phyloP scores from a whole-genome alignment of 2,113 vertebrate species.

The Mustela nigripes region DNA sequence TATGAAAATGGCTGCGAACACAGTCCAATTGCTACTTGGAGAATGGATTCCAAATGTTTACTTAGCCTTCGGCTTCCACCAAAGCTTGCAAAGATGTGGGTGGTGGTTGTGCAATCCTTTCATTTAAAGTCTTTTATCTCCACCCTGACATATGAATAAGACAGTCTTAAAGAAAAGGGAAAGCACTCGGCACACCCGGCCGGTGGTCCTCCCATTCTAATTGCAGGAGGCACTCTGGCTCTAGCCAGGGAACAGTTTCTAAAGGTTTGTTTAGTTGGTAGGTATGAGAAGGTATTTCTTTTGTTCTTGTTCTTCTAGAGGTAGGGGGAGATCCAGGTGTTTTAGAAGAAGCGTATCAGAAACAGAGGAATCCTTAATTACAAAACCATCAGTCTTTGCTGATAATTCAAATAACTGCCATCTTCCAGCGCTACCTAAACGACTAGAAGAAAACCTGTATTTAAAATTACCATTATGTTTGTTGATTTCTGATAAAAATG shows the following conservation, averaged over 20 bases:
- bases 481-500: slow-evolving; percentile 43
- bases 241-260: neutral
- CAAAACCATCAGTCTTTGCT: neutral
- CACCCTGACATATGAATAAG: neutral
- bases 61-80: neutral
- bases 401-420: neutral
- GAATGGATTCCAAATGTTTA: neutral
- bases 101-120: neutral
- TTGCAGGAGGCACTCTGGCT: neutral
- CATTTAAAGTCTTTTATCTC: slow-evolving; percentile 20
- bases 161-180: neutral
- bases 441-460: neutral
- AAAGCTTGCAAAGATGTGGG: neutral
- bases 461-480: neutral
- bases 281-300: neutral
- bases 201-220: neutral
- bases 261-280: neutral
- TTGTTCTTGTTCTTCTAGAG: neutral
- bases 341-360: neutral
- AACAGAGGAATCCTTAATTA: neutral
- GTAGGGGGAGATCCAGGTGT: neutral
- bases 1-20: neutral
- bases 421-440: slow-evolving; percentile 11
- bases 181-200: neutral
- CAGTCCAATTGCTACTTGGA: neutral